A percentile compares a stretch with the other conserved stretches of the same genome.
Conservation (phyloP, 2,888 invertebrate species). For the Cantharis rufa region DNA sequence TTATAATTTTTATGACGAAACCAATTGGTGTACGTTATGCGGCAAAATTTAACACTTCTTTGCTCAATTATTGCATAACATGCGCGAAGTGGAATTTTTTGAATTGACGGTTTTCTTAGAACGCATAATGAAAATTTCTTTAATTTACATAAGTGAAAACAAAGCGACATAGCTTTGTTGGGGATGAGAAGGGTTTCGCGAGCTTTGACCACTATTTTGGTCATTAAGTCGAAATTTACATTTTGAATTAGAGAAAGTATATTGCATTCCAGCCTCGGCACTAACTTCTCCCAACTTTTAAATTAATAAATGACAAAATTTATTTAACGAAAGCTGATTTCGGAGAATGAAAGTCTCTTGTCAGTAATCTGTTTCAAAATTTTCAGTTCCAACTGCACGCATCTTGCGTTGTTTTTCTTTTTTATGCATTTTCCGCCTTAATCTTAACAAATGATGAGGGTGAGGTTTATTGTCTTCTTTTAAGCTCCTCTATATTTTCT, state of each 20-base stretch:
- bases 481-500: background rate
- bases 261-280: background rate
- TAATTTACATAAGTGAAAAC: background rate
- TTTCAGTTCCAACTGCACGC: background rate
- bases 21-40: background rate
- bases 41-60: background rate
- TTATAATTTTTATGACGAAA: conserved; percentile 26
- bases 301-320: background rate
- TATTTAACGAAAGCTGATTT: background rate
- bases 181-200: background rate
- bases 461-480: background rate
- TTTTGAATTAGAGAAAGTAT: background rate
- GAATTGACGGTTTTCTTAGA: background rate
- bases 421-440: background rate
- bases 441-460: background rate
- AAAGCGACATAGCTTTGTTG: background rate
- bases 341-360: background rate
- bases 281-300: background rate
- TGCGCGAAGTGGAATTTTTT: background rate
- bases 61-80: background rate
- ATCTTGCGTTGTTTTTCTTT: background rate
- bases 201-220: background rate
- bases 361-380: background rate
- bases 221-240: background rate
- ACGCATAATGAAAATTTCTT: background rate